phyloP scores from a whole-genome alignment of 2,113 vertebrate genomes.

The Fukomys damarensis region DNA sequence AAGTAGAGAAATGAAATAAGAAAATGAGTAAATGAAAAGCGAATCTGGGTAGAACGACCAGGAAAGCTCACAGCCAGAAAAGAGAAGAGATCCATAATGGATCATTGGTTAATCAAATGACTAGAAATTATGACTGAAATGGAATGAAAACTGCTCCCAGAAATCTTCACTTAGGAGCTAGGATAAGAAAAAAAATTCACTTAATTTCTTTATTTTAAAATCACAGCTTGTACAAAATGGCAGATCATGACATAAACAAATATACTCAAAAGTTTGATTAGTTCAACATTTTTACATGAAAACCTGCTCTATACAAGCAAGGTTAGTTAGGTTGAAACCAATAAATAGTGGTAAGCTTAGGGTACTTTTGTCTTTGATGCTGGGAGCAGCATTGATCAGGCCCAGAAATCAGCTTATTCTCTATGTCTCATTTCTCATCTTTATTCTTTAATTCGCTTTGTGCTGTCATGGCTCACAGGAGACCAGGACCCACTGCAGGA shows the following conservation, averaged over 20 bases:
- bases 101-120: background rate
- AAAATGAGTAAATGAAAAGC: background rate
- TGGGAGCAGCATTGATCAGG: too few relatives aligned
- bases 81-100: background rate
- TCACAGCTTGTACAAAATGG: background rate
- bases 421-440: too few relatives aligned
- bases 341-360: too few relatives aligned
- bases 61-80: background rate
- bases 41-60: background rate
- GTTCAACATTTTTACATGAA: background rate
- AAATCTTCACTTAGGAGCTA: background rate
- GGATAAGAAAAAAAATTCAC: background rate
- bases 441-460: too few relatives aligned
- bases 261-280: background rate
- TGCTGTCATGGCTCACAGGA: too few relatives aligned
- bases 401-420: too few relatives aligned
- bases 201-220: background rate
- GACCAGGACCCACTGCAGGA: too few relatives aligned
- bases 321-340: background rate
- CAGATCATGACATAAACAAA: background rate
- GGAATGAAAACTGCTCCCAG: background rate
- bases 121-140: background rate
- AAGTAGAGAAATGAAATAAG: background rate
- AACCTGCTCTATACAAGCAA: background rate
- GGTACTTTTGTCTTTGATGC: too few relatives aligned